Evolutionary conservation across 2,113 vertebrate genomes (phyloP).

Genomic region (Danio rerio): DNA sequence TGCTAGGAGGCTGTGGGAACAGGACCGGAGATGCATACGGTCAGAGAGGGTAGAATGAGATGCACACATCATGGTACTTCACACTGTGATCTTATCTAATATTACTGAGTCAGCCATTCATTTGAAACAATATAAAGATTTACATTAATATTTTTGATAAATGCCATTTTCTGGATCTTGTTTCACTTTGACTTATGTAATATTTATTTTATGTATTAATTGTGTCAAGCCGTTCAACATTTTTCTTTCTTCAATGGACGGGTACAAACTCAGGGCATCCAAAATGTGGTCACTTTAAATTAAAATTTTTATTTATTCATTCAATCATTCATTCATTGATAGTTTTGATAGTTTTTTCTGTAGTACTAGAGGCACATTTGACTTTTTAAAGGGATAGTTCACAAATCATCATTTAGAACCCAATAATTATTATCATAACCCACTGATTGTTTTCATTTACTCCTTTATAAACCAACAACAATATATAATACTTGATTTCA

Average conservation of each 20-base stretch:
- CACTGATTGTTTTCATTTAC: too few species aligned
- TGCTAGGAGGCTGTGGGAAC: slow-evolving; percentile 31
- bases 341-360: too few species aligned
- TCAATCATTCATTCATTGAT: too few species aligned
- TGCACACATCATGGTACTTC: slow-evolving; percentile 6
- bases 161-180: too few species aligned
- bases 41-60: slow-evolving; percentile 23
- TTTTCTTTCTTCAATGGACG: neutral
- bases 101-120: neutral
- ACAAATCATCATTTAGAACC: too few species aligned
- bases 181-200: neutral
- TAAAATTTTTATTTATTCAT: too few species aligned
- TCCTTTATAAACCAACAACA: too few species aligned
- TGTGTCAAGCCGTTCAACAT: neutral
- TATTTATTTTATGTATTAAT: neutral
- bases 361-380: too few species aligned
- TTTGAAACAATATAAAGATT: neutral
- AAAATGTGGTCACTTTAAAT: too few species aligned
- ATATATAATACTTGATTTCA: too few species aligned
- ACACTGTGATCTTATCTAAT: neutral
- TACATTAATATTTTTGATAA: neutral
- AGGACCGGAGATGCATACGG: slow-evolving; percentile 22
- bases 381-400: too few species aligned
- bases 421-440: too few species aligned
- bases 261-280: neutral